A percentile compares a stretch with the other conserved stretches of the same genome.
These are phyloP conservation scores for Nebria ingens DNA, from an alignment of 1,140 invertebrate species.

Conservation along the genomic window DNA sequence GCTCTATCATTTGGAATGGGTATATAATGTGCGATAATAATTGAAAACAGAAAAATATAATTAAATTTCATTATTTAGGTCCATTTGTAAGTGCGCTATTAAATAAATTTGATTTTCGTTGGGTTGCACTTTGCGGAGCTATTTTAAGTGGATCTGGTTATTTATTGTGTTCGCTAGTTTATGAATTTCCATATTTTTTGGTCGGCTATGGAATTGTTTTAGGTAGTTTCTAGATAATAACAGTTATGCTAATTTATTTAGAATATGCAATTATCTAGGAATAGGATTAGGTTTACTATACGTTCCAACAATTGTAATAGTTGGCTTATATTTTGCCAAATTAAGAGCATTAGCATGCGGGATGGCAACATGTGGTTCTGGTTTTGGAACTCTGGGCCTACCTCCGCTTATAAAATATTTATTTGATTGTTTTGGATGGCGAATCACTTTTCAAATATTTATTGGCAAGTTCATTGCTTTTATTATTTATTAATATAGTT, in stretches of 20 bases:
- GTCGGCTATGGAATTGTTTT: neutral
- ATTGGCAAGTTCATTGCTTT: conserved; percentile 25
- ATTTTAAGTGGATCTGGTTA: neutral
- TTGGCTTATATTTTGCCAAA: conserved; percentile 74
- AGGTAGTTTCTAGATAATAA: neutral
- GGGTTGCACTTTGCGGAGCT: conserved; percentile 56
- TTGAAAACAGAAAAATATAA: neutral
- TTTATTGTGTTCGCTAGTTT: neutral
- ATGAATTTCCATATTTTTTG: neutral
- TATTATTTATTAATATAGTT: neutral
- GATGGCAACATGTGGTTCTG: conserved; percentile 68
- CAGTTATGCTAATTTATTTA: conserved; percentile 25
- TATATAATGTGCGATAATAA: neutral
- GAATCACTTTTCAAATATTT: conserved; percentile 38
- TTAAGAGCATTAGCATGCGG: conserved; percentile 66
- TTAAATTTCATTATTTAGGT: conserved; percentile 36
- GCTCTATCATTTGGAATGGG: neutral
- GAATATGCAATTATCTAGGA: conserved; percentile 41
- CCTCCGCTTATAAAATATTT: conserved; percentile 44
- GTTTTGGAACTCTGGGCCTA: conserved; percentile 61
- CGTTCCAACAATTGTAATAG: conserved; percentile 67
- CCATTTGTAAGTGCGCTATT: conserved; percentile 64
- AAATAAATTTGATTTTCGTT: conserved; percentile 63
- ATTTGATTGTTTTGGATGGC: conserved; percentile 41
- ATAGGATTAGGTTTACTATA: conserved; percentile 82